phyloP scores from a whole-genome alignment of 2,113 vertebrate species.

The Bufo bufo region DNA sequence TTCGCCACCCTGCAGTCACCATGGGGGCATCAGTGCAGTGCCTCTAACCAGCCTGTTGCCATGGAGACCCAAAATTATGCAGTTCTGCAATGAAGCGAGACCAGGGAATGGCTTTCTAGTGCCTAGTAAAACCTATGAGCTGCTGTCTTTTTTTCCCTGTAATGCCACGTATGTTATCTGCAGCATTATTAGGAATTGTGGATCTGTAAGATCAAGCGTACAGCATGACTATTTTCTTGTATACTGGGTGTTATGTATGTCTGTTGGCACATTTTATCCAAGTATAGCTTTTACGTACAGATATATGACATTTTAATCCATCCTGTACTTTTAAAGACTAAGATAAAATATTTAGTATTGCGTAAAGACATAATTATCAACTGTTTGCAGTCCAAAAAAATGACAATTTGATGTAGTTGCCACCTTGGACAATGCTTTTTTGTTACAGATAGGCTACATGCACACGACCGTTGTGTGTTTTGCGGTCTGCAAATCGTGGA shows the following conservation, averaged over 20 bases:
- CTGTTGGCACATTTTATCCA: background rate
- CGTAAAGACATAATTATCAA: too few relatives aligned
- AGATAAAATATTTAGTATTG: background rate
- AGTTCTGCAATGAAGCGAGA: constrained; percentile 56
- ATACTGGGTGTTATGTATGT: background rate
- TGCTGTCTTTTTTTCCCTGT: constrained; percentile 37
- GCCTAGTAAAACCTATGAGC: constrained; percentile 49
- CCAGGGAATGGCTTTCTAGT: constrained; percentile 53
- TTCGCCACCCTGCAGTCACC: constrained; percentile 40
- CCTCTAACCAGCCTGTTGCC: constrained; percentile 46
- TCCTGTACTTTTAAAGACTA: background rate
- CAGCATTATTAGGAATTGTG: constrained; percentile 38
- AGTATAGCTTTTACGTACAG: background rate
- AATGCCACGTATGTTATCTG: constrained; percentile 48
- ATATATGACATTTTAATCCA: background rate
- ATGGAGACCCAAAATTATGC: constrained; percentile 52
- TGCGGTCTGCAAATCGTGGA: too few relatives aligned
- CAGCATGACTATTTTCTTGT: background rate
- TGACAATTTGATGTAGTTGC: background rate
- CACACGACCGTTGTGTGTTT: too few relatives aligned
- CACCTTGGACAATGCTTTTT: background rate
- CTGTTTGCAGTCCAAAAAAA: background rate
- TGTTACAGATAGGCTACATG: too few relatives aligned
- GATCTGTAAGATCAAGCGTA: background rate
- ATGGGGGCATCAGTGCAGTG: constrained; percentile 54